A percentile compares a stretch with the other conserved stretches of the same genome.
phyloP scores from a whole-genome alignment of 2,888 invertebrate species.

The Therioaphis trifolii region DNA sequence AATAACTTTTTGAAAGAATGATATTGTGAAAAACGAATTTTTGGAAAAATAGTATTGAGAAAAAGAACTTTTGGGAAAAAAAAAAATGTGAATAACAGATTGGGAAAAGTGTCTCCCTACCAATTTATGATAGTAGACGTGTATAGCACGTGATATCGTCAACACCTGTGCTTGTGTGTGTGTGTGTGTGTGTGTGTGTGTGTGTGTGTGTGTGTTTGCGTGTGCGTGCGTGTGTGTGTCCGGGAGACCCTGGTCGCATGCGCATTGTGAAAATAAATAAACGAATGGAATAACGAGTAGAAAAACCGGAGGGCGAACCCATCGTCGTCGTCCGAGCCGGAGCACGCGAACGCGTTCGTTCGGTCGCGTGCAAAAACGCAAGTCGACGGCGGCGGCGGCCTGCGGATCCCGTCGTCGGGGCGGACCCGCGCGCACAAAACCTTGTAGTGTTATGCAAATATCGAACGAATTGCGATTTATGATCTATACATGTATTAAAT shows the following conservation, averaged over 20 bases:
- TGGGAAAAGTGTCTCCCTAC: too few species aligned
- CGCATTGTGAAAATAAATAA: neutral
- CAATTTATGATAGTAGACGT: too few species aligned
- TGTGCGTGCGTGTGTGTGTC: neutral
- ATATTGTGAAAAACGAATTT: too few species aligned
- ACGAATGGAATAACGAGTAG: conserved; percentile 7
- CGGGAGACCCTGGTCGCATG: neutral
- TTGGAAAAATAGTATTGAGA: too few species aligned
- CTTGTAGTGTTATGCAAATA: conserved; percentile 19
- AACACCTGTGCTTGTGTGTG: too few species aligned
- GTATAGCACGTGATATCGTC: too few species aligned
- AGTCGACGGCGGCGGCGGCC: neutral
- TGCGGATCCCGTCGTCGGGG: conserved; percentile 13
- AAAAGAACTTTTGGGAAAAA: too few species aligned
- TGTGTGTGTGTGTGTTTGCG: neutral
- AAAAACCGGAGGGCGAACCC: neutral
- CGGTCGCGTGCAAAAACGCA: conserved; percentile 40
- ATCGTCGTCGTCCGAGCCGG: neutral
- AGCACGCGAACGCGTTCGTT: conserved; percentile 25
- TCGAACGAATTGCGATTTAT: conserved; percentile 30
- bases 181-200: neutral
- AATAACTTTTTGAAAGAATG: too few species aligned
- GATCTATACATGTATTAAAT: neutral
- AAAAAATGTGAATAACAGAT: too few species aligned
- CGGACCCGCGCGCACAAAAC: conserved; percentile 1